Percentiles rank a stretch among this genome's conserved stretches.
These are phyloP conservation scores for Sphaeramia orbicularis DNA, from an alignment of 2,797 vertebrate species.

Conservation along the genomic window DNA sequence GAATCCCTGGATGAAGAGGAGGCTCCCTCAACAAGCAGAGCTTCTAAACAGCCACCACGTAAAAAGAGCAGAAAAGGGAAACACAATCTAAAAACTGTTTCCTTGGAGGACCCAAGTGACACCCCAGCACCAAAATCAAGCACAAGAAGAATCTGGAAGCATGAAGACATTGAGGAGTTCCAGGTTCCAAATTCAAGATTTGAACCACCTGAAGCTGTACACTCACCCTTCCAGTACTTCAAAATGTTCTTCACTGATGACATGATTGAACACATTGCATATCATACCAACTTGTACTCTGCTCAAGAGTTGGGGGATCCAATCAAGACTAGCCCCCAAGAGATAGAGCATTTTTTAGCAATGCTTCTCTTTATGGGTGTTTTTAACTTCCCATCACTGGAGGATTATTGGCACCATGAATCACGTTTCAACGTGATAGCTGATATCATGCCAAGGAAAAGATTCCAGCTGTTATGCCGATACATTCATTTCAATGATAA, in stretches of 20 bases:
- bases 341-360: slow-evolving; percentile 47
- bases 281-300: slow-evolving; percentile 43
- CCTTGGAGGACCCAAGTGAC: neutral
- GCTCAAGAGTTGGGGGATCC: slow-evolving; percentile 40
- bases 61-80: slow-evolving; percentile 26
- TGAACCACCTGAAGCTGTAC: slow-evolving; percentile 11
- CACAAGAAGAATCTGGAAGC: neutral
- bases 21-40: neutral
- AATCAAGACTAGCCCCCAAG: slow-evolving; percentile 41
- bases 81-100: slow-evolving; percentile 13
- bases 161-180: slow-evolving; percentile 11
- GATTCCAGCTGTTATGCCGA: slow-evolving; percentile 25
- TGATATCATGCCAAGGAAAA: neutral
- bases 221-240: slow-evolving; percentile 48
- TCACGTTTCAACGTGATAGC: slow-evolving; percentile 15
- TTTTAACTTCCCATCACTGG: slow-evolving; percentile 13
- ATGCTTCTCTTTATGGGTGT: slow-evolving; percentile 33
- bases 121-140: neutral
- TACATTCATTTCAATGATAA: slow-evolving; percentile 44
- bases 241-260: slow-evolving; percentile 47
- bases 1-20: slow-evolving; percentile 26
- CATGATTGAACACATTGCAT: slow-evolving; percentile 45
- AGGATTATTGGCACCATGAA: slow-evolving; percentile 30
- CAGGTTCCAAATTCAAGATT: slow-evolving; percentile 22
- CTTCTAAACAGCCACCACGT: neutral